Evolutionary conservation across 92 coral and sea anemone genomes (phyloP).

Genomic region (Umimayanthus chanpuru): DNA sequence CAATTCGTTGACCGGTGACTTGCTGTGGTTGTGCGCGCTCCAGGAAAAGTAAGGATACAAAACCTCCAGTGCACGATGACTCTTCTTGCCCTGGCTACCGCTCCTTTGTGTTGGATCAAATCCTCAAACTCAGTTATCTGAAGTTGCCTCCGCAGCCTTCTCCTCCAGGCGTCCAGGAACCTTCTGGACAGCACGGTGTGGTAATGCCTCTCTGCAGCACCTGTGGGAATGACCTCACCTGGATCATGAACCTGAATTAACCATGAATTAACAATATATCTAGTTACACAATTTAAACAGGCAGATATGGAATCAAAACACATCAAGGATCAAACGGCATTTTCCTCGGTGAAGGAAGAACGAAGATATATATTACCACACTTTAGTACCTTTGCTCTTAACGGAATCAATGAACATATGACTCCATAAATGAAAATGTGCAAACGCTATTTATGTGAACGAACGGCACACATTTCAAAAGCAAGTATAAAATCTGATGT

Average conservation of each 20-base stretch:
- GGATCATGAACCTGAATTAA: too few relatives aligned
- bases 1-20: too few relatives aligned
- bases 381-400: not conserved
- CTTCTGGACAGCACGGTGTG: constrained; percentile 28
- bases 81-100: constrained; percentile 77
- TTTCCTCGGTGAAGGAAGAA: not conserved
- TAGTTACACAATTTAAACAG: too few relatives aligned
- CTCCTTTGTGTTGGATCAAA: constrained; percentile 70
- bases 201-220: constrained; percentile 36
- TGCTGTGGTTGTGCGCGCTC: not conserved
- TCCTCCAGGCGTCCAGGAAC: constrained; percentile 66
- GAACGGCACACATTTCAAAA: too few relatives aligned
- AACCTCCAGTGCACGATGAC: constrained; percentile 78
- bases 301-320: not conserved
- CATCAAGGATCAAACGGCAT: not conserved
- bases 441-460: too few relatives aligned
- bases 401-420: too few relatives aligned
- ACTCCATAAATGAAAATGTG: too few relatives aligned
- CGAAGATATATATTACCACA: not conserved
- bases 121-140: constrained; percentile 83
- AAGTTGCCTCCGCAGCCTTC: constrained; percentile 64
- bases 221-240: not conserved
- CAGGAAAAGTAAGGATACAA: constrained; percentile 74
- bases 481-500: too few relatives aligned
- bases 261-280: not conserved